These are phyloP conservation scores for Eciton burchellii DNA, from an alignment of 1,140 invertebrate species.

Conservation along the genomic window DNA sequence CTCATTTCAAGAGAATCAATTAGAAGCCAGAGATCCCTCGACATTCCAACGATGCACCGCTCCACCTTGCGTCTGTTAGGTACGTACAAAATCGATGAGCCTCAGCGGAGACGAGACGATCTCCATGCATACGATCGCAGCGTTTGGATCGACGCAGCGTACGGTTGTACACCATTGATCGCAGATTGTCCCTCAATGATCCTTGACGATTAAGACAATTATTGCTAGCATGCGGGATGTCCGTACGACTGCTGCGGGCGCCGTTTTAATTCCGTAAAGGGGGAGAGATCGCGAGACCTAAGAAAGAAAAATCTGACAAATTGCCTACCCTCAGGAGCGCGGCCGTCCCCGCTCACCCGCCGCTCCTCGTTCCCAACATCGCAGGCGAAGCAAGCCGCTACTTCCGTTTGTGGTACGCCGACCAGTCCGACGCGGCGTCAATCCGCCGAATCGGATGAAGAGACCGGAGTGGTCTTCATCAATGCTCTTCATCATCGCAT, in stretches of 20 bases:
- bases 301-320: constrained; percentile 18
- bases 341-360: constrained; percentile 76
- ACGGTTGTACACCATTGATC: not conserved
- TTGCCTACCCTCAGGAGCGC: constrained; percentile 66
- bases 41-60: constrained; percentile 74
- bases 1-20: constrained; percentile 71
- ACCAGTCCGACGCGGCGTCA: constrained; percentile 66
- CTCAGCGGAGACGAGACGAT: not conserved
- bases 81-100: constrained; percentile 47
- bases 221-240: not conserved
- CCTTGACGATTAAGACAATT: not conserved
- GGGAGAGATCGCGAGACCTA: not conserved
- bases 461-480: constrained; percentile 59
- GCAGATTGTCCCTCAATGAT: not conserved
- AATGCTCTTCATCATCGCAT: constrained; percentile 74
- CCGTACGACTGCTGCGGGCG: not conserved
- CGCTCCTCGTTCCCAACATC: constrained; percentile 80
- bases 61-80: constrained; percentile 76
- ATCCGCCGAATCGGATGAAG: constrained; percentile 73
- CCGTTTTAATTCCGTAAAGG: not conserved
- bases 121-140: not conserved
- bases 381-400: constrained; percentile 58
- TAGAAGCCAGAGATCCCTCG: constrained; percentile 74
- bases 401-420: constrained; percentile 63
- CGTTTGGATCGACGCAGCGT: not conserved